Percentiles rank a stretch among this genome's conserved stretches.
Evolutionary conservation across 2,888 invertebrate genomes (phyloP).

Genomic region (Stenichneumon culpator): DNA sequence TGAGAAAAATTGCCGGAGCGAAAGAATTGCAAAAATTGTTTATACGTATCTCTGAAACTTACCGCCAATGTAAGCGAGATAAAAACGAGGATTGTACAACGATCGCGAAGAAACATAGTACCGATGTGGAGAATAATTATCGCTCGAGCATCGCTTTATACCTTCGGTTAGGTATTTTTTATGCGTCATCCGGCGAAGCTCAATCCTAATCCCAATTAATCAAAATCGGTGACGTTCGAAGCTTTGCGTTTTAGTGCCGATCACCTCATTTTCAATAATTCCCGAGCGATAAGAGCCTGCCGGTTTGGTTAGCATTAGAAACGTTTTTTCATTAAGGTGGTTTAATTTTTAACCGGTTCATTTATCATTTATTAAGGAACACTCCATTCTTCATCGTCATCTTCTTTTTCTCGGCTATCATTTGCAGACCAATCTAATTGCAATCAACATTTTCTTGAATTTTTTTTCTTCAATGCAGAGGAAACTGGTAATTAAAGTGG

Average conservation of each 20-base stretch:
- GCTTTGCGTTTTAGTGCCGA: not conserved
- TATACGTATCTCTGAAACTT: conserved; percentile 32
- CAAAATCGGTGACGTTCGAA: conserved; percentile 13
- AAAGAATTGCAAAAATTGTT: not conserved
- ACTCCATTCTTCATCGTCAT: not conserved
- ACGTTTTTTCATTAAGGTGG: not conserved
- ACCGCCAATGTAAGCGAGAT: conserved; percentile 50
- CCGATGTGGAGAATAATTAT: conserved; percentile 26
- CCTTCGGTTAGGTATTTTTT: conserved; percentile 29
- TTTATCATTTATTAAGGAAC: not conserved
- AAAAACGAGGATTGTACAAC: not conserved
- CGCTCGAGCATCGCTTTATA: conserved; percentile 33
- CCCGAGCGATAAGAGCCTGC: conserved; percentile 29
- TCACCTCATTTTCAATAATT: conserved; percentile 31
- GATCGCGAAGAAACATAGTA: conserved; percentile 59
- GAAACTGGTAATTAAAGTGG: not conserved
- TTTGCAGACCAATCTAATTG: not conserved
- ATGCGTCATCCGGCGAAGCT: not conserved
- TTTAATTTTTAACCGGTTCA: not conserved
- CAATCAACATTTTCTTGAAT: not conserved
- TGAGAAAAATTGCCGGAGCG: not conserved
- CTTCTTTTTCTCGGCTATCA: not conserved
- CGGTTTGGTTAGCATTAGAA: not conserved
- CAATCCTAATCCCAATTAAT: conserved; percentile 38
- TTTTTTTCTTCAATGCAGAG: not conserved